phyloP scores from a whole-genome alignment of 2,888 invertebrate species.

The Neoascia interrupta region DNA sequence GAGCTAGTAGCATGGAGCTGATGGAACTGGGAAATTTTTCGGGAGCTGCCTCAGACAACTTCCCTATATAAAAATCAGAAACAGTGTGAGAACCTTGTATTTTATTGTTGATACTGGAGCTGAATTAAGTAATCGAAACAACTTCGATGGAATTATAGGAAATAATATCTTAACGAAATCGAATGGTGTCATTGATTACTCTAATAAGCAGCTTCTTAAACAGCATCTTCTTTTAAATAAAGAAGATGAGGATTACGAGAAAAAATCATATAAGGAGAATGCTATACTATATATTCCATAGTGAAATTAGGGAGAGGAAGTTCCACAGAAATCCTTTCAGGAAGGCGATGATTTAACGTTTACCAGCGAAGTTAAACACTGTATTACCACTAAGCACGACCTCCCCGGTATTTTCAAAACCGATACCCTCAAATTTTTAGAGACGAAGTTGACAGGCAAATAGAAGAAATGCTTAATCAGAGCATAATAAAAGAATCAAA shows the following conservation, averaged over 20 bases:
- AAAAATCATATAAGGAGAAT: background rate
- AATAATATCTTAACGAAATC: background rate
- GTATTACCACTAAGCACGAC: constrained; percentile 8
- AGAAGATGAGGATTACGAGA: constrained; percentile 3
- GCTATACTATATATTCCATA: background rate
- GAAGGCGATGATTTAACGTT: constrained; percentile 7
- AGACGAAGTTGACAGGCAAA: constrained; percentile 16
- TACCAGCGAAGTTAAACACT: constrained; percentile 11
- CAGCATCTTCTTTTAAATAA: background rate
- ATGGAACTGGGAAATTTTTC: background rate
- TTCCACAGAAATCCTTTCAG: background rate
- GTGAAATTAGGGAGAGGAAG: background rate
- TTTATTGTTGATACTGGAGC: background rate
- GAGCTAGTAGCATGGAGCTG: background rate
- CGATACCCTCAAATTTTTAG: background rate
- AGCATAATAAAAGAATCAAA: constrained; percentile 3
- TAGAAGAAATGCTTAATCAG: constrained; percentile 6
- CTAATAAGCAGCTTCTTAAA: background rate
- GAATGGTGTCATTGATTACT: background rate
- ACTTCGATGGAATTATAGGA: background rate
- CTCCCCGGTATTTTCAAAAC: constrained; percentile 3
- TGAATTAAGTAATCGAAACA: background rate
- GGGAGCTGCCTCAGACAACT: background rate
- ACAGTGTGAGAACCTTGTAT: background rate
- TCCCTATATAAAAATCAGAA: no score